phyloP scores from a whole-genome alignment of 2,113 vertebrate genomes.

The Nothobranchius kuhntae region DNA sequence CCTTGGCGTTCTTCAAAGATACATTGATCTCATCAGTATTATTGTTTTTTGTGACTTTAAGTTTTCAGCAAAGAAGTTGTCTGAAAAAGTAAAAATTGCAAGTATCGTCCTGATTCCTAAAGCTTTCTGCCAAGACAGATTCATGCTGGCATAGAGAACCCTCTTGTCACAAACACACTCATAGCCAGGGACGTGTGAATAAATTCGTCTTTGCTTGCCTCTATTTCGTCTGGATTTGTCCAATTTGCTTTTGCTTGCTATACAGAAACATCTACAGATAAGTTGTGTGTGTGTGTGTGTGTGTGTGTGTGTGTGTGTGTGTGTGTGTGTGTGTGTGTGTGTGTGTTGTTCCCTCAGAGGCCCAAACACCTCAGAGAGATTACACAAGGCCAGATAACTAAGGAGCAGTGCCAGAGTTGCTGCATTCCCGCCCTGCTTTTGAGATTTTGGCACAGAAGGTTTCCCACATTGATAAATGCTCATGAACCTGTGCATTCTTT shows the following conservation, averaged over 20 bases:
- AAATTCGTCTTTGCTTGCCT: slow-evolving; percentile 5
- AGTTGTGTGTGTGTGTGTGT: not conserved
- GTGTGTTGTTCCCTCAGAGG: slow-evolving; percentile 49
- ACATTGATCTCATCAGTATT: too few relatives aligned
- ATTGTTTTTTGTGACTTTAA: too few relatives aligned
- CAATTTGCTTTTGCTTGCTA: not conserved
- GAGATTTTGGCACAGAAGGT: slow-evolving; percentile 59
- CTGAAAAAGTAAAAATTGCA: not conserved
- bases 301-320: not conserved
- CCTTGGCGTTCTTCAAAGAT: too few relatives aligned
- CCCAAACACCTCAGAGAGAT: slow-evolving; percentile 65
- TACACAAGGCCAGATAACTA: slow-evolving; percentile 62
- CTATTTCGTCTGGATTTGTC: slow-evolving; percentile 7
- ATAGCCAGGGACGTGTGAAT: not conserved
- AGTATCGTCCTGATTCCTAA: slow-evolving; percentile 30
- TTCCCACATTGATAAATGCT: slow-evolving; percentile 79
- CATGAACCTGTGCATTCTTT: slow-evolving; percentile 20
- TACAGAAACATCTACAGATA: not conserved
- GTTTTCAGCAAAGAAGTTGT: too few relatives aligned
- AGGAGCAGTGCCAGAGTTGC: slow-evolving; percentile 44
- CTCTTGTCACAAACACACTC: not conserved
- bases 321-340: slow-evolving; percentile 21
- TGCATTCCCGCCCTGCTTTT: slow-evolving; percentile 66
- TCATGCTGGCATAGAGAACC: slow-evolving; percentile 13
- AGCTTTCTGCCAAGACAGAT: slow-evolving; percentile 9